Conservation (phyloP, 2,113 vertebrate species). For the Antechinus stuartii region DNA sequence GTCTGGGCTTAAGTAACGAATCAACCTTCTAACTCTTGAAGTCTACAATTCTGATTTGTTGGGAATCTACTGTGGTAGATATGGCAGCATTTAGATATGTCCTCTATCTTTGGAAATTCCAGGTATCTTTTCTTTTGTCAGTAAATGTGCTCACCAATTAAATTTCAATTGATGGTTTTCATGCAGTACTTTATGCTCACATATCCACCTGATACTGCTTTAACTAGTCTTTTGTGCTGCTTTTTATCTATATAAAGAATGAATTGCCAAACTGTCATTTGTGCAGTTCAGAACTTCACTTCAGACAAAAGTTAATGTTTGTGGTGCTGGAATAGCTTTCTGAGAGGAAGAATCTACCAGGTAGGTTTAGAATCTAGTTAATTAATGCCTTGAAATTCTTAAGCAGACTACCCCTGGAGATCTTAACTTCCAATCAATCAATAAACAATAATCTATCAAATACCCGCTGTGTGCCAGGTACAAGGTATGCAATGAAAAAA, state of each 20-base stretch:
- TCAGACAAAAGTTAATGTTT: not conserved
- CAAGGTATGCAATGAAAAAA: not conserved
- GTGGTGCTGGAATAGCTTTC: not conserved
- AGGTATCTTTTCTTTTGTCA: no score
- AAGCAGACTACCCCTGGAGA: not conserved
- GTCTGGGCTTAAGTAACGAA: not conserved
- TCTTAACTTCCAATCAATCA: not conserved
- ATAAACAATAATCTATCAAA: not conserved
- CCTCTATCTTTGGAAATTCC: no score
- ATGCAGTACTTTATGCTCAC: not conserved
- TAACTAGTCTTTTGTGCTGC: no score
- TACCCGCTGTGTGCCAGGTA: not conserved
- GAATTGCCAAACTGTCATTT: not conserved
- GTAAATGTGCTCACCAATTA: no score
- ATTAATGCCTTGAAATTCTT: not conserved
- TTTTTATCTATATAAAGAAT: not conserved
- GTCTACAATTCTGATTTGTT: not conserved
- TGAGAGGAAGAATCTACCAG: not conserved
- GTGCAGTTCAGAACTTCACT: not conserved
- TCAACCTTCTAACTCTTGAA: not conserved
- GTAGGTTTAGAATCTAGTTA: not conserved
- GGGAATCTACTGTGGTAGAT: not conserved
- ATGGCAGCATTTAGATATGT: not conserved
- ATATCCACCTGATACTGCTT: not conserved
- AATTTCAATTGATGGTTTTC: not conserved